Evolutionary conservation across 1,140 invertebrate genomes (phyloP).

Genomic region (Aphis craccivora): DNA sequence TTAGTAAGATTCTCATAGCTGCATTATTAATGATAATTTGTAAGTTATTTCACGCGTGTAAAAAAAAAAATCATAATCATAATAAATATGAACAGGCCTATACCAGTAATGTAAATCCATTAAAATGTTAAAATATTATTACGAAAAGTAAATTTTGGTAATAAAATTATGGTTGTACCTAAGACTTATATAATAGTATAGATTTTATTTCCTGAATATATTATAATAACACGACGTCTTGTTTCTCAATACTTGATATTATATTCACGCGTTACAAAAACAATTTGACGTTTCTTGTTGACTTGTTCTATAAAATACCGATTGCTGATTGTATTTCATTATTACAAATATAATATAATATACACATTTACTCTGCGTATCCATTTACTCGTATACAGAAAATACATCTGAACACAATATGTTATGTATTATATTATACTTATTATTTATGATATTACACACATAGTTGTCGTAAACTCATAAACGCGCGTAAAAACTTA

Average conservation of each 20-base stretch:
- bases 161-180: not conserved
- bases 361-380: not conserved
- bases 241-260: not conserved
- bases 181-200: not conserved
- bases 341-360: not conserved
- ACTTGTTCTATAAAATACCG: not conserved
- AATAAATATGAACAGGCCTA: not conserved
- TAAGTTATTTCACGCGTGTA: not conserved
- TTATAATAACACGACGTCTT: not conserved
- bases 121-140: not conserved
- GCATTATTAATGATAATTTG: not conserved
- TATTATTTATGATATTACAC: not conserved
- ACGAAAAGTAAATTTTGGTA: not conserved
- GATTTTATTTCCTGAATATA: not conserved
- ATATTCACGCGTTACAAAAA: not conserved
- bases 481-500: not conserved
- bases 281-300: not conserved
- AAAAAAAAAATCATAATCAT: not conserved
- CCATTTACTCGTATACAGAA: not conserved
- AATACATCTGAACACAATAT: not conserved
- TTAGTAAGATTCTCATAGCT: not conserved
- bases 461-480: not conserved
- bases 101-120: not conserved
- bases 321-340: not conserved
- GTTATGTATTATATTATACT: not conserved